These are phyloP conservation scores for Drosophila robusta DNA, from an alignment of 2,888 invertebrate genomes.

Conservation along the genomic window DNA sequence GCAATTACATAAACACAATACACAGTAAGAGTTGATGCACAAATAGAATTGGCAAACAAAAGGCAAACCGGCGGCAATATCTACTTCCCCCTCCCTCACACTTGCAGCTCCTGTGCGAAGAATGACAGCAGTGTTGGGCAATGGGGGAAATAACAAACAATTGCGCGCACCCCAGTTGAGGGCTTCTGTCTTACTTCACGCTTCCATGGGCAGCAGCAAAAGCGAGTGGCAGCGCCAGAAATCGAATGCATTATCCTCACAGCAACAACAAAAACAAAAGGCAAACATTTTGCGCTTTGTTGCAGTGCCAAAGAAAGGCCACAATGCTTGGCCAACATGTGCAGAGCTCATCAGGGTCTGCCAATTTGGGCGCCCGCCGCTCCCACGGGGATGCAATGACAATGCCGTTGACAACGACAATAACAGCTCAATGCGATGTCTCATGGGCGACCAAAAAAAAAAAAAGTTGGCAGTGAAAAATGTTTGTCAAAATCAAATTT, in stretches of 20 bases:
- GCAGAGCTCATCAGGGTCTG: conserved; percentile 36
- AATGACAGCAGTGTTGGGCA: conserved; percentile 3
- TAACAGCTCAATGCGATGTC: conserved; percentile 56
- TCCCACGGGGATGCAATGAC: conserved; percentile 79
- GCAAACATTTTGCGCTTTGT: conserved; percentile 56
- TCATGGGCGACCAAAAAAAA: conserved; percentile 25
- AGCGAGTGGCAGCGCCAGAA: conserved; percentile 55
- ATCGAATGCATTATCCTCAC: conserved; percentile 72
- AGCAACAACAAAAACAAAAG: conserved; percentile 43
- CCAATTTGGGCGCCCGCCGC: conserved; percentile 55
- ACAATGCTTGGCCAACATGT: conserved; percentile 46
- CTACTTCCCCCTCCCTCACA: conserved; percentile 8
- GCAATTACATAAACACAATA: conserved; percentile 32
- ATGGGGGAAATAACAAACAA: conserved; percentile 44
- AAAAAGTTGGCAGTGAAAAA: conserved; percentile 55
- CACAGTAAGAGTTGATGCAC: conserved; percentile 12
- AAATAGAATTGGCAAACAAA: conserved; percentile 39
- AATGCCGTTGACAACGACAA: conserved; percentile 49
- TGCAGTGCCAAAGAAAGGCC: conserved; percentile 35
- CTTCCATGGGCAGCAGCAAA: conserved; percentile 62
- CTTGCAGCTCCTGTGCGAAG: conserved; percentile 9
- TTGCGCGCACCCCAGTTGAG: conserved; percentile 53
- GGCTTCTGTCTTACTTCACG: conserved; percentile 67
- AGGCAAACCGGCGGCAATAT: conserved; percentile 25
- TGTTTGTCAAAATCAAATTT: conserved; percentile 67